Conservation (phyloP, 2,113 vertebrate genomes). For the Sapayoa aenigma region DNA sequence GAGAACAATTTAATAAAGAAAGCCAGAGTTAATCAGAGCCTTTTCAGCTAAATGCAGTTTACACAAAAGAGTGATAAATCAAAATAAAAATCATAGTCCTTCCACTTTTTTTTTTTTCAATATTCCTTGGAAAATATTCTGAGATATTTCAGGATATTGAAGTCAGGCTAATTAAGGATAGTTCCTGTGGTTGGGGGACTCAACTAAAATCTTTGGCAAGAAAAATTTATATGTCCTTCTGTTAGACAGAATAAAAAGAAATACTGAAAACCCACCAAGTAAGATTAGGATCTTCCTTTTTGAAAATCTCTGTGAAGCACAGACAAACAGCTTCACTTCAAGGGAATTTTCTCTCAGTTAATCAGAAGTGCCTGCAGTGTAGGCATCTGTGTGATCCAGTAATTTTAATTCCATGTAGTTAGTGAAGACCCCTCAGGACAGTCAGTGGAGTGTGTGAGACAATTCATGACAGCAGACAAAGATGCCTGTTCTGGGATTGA, state of each 20-base stretch:
- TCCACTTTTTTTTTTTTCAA: neutral
- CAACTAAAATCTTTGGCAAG: neutral
- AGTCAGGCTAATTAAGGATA: neutral
- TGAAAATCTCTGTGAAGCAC: neutral
- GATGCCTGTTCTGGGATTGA: neutral
- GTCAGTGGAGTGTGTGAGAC: too few relatives aligned
- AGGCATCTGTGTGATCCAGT: fast-evolving
- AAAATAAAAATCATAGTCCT: neutral
- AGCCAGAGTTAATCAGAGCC: neutral
- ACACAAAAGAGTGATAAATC: neutral
- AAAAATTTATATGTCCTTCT: fast-evolving
- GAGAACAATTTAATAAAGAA: neutral
- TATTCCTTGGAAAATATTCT: neutral
- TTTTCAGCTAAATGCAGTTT: neutral
- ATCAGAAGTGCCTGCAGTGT: neutral
- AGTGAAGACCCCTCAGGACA: too few relatives aligned
- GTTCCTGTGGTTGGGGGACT: neutral
- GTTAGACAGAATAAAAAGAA: neutral
- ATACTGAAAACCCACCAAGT: neutral
- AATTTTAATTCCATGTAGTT: neutral
- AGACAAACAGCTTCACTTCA: neutral
- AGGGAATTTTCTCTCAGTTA: neutral
- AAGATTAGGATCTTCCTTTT: neutral
- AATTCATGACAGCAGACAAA: neutral
- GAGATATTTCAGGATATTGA: neutral